Conservation (phyloP, 2,888 invertebrate species). For the Lycophotia porphyrea region DNA sequence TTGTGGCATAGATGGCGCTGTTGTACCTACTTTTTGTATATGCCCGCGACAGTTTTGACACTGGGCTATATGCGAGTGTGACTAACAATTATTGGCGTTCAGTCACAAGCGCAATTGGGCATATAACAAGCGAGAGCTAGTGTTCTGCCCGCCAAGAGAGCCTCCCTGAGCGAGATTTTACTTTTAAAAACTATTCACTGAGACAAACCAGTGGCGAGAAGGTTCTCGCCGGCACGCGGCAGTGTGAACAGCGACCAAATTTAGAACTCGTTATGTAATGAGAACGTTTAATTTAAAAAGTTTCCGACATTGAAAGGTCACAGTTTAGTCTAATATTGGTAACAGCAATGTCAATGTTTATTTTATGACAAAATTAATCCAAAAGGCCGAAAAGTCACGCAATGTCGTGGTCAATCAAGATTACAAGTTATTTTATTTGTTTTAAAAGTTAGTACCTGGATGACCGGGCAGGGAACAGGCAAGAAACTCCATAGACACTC, state of each 20-base stretch:
- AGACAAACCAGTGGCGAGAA: background rate
- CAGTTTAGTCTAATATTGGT: conserved; percentile 11
- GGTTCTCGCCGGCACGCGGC: background rate
- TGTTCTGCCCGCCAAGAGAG: background rate
- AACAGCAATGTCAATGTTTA: background rate
- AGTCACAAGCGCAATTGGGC: background rate
- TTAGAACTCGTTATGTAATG: background rate
- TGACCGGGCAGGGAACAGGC: too few relatives aligned
- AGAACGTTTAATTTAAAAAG: conserved; percentile 3
- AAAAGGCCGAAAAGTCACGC: conserved; percentile 16
- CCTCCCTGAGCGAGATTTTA: background rate
- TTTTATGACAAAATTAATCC: conserved; percentile 17
- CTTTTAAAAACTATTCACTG: background rate
- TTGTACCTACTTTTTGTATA: background rate
- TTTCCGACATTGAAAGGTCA: background rate
- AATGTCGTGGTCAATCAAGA: conserved; percentile 14
- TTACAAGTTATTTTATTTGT: background rate
- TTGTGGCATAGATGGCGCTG: background rate
- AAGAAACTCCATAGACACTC: too few relatives aligned
- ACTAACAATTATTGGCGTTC: background rate
- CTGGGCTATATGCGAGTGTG: background rate
- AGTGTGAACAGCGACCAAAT: background rate
- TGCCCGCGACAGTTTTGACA: background rate
- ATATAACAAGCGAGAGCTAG: background rate
- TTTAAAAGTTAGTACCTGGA: background rate